Evolutionary conservation across 2,888 invertebrate species (phyloP).

Genomic region (Tachystola acroxantha): DNA sequence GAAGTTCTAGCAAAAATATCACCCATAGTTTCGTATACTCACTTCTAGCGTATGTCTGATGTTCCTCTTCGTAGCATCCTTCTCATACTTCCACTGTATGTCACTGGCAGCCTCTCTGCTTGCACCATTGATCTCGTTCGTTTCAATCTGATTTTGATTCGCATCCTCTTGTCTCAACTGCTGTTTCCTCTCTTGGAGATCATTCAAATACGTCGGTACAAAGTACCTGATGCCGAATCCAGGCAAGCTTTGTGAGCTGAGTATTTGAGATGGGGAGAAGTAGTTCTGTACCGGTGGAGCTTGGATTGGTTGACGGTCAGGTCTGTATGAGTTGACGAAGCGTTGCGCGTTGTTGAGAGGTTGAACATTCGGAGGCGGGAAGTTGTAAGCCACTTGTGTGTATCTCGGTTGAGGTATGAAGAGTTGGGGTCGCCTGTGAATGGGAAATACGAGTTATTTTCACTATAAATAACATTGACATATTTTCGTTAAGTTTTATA

Average conservation of each 20-base stretch:
- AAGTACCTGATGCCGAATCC: conserved; percentile 64
- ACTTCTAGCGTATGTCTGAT: conserved; percentile 51
- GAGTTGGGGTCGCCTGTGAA: conserved; percentile 56
- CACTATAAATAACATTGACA: too few relatives aligned
- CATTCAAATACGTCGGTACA: conserved; percentile 42
- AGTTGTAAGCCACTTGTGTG: conserved; percentile 51
- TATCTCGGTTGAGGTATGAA: conserved; percentile 62
- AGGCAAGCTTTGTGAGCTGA: conserved; percentile 59
- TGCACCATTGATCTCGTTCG: conserved; percentile 38
- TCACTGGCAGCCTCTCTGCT: conserved; percentile 45
- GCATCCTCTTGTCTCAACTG: conserved; percentile 50
- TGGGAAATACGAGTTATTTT: too few relatives aligned
- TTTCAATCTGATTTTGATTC: conserved; percentile 51
- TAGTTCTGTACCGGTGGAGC: conserved; percentile 36
- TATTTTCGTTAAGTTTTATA: too few relatives aligned
- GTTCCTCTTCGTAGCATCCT: conserved; percentile 47
- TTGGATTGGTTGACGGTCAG: conserved; percentile 22
- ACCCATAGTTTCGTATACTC: too few relatives aligned
- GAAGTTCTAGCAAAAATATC: too few relatives aligned
- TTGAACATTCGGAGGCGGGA: conserved; percentile 28
- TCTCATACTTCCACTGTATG: conserved; percentile 60
- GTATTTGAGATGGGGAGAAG: conserved; percentile 46
- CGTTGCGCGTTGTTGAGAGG: conserved; percentile 56
- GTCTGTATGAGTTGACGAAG: conserved; percentile 62
- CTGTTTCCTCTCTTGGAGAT: conserved; percentile 29